phyloP scores from a whole-genome alignment of 2,797 vertebrate species.

The Apogon hyalosoma region DNA sequence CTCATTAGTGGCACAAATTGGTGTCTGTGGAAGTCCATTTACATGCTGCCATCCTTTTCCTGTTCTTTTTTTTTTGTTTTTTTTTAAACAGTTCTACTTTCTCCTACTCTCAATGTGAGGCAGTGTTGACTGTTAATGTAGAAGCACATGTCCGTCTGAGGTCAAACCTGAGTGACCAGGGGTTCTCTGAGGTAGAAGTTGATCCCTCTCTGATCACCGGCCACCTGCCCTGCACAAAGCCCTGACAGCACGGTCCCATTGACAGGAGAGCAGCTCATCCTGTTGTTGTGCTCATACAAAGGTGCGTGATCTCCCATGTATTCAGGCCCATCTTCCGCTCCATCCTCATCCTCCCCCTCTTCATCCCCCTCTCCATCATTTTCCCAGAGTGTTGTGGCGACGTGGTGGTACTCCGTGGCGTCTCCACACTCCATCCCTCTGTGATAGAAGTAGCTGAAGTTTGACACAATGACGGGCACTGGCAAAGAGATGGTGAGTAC shows the following conservation, averaged over 20 bases:
- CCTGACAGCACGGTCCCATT: conserved; percentile 80
- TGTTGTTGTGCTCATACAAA: conserved; percentile 67
- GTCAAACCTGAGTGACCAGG: conserved; percentile 88
- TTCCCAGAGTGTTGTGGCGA: conserved; percentile 86
- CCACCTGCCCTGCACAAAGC: conserved; percentile 67
- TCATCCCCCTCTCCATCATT: conserved; percentile 59
- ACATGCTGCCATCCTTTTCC: neutral
- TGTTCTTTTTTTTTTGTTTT: neutral
- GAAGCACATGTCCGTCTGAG: neutral
- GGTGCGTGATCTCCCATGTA: conserved; percentile 68
- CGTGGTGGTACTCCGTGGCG: conserved; percentile 82
- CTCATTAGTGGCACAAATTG: neutral
- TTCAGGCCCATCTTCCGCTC: conserved; percentile 56
- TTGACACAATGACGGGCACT: conserved; percentile 94
- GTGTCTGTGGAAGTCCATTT: conserved; percentile 13
- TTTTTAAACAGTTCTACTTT: neutral
- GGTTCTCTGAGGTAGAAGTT: conserved; percentile 70
- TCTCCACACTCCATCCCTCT: conserved; percentile 88
- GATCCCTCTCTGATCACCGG: conserved; percentile 43
- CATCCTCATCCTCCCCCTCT: conserved; percentile 43
- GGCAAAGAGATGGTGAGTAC: conserved; percentile 95
- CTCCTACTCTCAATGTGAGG: neutral
- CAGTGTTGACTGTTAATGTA: conserved; percentile 1
- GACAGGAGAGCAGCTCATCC: conserved; percentile 66
- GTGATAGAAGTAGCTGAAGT: conserved; percentile 97